Evolutionary conservation across 2,797 vertebrate species (phyloP).

Genomic region (Esox lucius): DNA sequence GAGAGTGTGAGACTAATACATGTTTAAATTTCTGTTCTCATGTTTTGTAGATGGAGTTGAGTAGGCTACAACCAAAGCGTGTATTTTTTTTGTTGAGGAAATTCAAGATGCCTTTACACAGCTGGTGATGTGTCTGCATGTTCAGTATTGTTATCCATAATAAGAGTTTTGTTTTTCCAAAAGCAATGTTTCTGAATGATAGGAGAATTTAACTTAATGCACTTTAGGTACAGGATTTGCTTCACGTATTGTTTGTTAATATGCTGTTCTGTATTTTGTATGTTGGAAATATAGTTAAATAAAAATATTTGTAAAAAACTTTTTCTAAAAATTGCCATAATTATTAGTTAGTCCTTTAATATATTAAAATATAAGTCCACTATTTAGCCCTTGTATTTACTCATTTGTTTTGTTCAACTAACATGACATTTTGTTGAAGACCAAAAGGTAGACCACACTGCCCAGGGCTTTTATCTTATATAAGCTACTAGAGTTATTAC

Average conservation of each 20-base stretch:
- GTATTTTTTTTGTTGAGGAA: neutral
- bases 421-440: neutral
- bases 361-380: neutral
- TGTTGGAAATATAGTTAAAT: slow-evolving; percentile 16
- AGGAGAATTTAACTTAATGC: slow-evolving; percentile 1
- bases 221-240: neutral
- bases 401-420: neutral
- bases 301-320: slow-evolving; percentile 3
- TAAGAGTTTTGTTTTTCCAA: neutral
- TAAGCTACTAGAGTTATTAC: neutral
- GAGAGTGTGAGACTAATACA: too few species aligned
- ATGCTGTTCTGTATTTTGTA: slow-evolving; percentile 47
- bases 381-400: neutral
- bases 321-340: neutral
- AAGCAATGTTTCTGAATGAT: neutral
- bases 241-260: slow-evolving; percentile 33
- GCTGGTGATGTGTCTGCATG: neutral
- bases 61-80: neutral
- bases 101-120: neutral
- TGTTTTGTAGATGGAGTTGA: neutral
- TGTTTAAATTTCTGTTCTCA: neutral
- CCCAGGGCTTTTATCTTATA: neutral
- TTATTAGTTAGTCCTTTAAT: neutral
- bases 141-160: neutral
- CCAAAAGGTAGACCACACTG: neutral